phyloP scores from a whole-genome alignment of 2,797 vertebrate genomes.

The Nothura maculosa region DNA sequence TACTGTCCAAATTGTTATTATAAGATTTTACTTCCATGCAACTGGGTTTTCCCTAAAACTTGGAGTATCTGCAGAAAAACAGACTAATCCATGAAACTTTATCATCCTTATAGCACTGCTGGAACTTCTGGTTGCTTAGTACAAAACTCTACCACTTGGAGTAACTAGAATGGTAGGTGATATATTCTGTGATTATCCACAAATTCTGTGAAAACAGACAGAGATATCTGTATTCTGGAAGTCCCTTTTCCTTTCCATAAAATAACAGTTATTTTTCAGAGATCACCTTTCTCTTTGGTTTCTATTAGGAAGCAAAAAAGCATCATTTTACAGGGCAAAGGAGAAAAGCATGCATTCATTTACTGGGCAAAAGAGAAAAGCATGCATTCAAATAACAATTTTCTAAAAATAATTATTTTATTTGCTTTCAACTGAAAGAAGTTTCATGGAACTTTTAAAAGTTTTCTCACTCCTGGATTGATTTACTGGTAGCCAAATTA shows the following conservation, averaged over 20 bases:
- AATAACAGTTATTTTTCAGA: neutral
- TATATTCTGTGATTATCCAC: neutral
- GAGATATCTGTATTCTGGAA: constrained; percentile 16
- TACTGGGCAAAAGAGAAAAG: constrained; percentile 7
- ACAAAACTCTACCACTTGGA: neutral
- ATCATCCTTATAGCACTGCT: neutral
- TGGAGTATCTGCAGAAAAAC: neutral
- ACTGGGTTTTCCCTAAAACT: neutral
- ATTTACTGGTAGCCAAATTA: constrained; percentile 41
- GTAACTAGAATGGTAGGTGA: neutral
- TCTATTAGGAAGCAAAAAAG: constrained; percentile 15
- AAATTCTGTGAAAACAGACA: neutral
- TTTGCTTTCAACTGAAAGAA: constrained; percentile 16
- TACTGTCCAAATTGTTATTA: neutral
- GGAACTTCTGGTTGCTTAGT: neutral
- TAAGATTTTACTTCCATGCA: neutral
- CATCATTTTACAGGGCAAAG: neutral
- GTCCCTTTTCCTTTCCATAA: neutral
- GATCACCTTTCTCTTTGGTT: constrained; percentile 35
- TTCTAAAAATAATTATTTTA: constrained; percentile 42
- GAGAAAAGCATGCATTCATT: constrained; percentile 26
- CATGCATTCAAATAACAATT: neutral
- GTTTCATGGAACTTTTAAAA: constrained; percentile 8
- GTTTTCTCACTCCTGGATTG: constrained; percentile 13
- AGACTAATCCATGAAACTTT: neutral